These are phyloP conservation scores for Zoanthus gigantus DNA, from an alignment of 92 coral and sea anemone species.

Conservation along the genomic window DNA sequence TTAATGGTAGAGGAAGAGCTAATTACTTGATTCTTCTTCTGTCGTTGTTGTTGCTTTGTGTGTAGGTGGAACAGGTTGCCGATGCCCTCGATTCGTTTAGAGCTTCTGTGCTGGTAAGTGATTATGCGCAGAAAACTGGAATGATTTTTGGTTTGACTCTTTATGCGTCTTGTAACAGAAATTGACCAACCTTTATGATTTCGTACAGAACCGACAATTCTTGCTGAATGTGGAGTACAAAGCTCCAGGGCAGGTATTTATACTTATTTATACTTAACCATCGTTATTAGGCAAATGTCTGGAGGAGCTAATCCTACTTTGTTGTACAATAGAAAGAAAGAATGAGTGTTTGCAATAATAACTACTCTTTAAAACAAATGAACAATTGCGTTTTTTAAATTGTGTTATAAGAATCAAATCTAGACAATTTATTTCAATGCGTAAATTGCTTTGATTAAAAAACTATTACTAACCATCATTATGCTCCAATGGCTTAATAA, in stretches of 20 bases:
- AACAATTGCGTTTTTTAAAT: not conserved
- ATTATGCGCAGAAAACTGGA: not conserved
- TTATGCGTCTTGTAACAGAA: no score
- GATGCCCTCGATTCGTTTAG: conserved; percentile 81
- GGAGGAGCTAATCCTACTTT: no score
- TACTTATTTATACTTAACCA: no score
- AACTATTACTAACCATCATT: no score
- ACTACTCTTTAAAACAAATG: not conserved
- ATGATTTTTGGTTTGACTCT: not conserved
- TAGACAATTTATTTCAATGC: no score
- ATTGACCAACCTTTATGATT: not conserved
- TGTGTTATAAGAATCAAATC: no score
- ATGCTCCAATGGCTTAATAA: no score
- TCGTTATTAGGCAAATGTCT: no score
- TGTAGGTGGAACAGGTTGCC: conserved; percentile 82
- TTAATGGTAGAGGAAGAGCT: no score
- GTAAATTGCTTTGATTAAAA: no score
- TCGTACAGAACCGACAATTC: conserved; percentile 78
- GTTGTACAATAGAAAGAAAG: not conserved
- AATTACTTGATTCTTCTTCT: no score
- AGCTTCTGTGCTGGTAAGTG: conserved; percentile 79
- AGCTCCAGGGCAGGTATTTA: conserved; percentile 53
- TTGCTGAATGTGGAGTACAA: conserved; percentile 91
- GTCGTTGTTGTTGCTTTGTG: not conserved
- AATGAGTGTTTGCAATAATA: not conserved